Evolutionary conservation across 2,888 invertebrate species (phyloP).

Genomic region (Alitta virens): DNA sequence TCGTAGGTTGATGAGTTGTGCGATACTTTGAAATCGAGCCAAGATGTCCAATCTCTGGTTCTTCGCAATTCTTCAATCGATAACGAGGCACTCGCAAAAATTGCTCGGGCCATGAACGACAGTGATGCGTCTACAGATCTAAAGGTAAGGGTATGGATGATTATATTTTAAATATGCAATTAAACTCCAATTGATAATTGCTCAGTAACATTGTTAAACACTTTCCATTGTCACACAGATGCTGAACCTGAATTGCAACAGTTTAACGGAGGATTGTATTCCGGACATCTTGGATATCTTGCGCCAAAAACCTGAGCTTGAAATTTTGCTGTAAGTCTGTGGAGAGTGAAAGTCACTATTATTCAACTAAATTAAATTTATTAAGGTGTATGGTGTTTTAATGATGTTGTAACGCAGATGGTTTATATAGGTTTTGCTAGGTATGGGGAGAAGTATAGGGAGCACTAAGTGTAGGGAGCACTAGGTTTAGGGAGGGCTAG

Average conservation of each 20-base stretch:
- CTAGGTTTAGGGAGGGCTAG: too few relatives aligned
- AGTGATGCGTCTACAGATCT: neutral
- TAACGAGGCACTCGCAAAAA: slow-evolving; percentile 18
- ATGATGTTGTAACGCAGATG: too few relatives aligned
- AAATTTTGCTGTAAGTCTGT: slow-evolving; percentile 12
- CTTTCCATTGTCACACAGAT: slow-evolving; percentile 23
- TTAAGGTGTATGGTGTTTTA: too few relatives aligned
- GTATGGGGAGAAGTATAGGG: too few relatives aligned
- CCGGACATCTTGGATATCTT: neutral
- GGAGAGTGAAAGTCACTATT: too few relatives aligned
- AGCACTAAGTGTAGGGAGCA: too few relatives aligned
- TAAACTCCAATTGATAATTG: too few relatives aligned
- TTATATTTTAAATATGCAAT: too few relatives aligned
- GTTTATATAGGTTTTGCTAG: too few relatives aligned
- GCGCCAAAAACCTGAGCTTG: neutral
- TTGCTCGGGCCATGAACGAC: neutral
- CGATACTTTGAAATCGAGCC: slow-evolving; percentile 29
- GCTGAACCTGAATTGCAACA: slow-evolving; percentile 42
- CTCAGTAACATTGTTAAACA: too few relatives aligned
- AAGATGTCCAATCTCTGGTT: slow-evolving; percentile 31
- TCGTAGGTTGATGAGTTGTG: slow-evolving; percentile 34
- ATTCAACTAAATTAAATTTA: too few relatives aligned
- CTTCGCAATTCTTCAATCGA: slow-evolving; percentile 36
- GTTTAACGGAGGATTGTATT: slow-evolving; percentile 24
- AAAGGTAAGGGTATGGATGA: neutral